A percentile compares a stretch with the other conserved stretches of the same genome.
These are phyloP conservation scores for Thalassoma bifasciatum DNA, from an alignment of 2,113 vertebrate species.

Conservation along the genomic window DNA sequence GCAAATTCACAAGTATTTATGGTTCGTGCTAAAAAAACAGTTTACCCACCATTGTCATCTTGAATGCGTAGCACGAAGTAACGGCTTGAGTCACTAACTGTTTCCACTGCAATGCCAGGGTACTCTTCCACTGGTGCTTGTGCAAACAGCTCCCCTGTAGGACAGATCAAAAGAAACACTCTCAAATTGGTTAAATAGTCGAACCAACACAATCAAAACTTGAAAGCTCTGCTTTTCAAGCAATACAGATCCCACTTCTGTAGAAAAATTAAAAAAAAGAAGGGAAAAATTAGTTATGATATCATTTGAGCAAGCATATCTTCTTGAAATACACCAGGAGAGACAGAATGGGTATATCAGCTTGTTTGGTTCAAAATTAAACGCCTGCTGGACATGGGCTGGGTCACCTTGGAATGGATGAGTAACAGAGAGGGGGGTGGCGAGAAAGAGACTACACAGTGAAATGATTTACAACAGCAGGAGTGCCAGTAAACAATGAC, in stretches of 20 bases:
- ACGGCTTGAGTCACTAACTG: conserved; percentile 93
- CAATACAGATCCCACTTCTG: not conserved
- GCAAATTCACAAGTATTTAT: conserved; percentile 28
- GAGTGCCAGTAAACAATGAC: conserved; percentile 50
- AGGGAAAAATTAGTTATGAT: not conserved
- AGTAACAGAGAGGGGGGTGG: conserved; percentile 55
- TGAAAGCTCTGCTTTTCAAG: not conserved
- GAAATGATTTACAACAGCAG: conserved; percentile 60
- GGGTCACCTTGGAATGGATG: conserved; percentile 71
- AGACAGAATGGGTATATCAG: conserved; percentile 23
- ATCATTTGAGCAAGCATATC: not conserved
- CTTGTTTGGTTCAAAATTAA: conserved; percentile 32
- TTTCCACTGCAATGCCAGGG: conserved; percentile 92
- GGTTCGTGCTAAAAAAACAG: conserved; percentile 14
- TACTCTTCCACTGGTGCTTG: conserved; percentile 92
- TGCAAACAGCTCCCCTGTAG: conserved; percentile 92
- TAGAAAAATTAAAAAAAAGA: not conserved
- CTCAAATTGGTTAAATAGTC: not conserved
- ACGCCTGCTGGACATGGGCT: conserved; percentile 20
- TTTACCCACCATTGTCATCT: conserved; percentile 89
- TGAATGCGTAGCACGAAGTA: conserved; percentile 96
- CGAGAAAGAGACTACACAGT: conserved; percentile 49
- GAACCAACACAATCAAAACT: not conserved
- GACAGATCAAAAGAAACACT: conserved; percentile 16
- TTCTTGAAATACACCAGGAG: not conserved